Conservation (phyloP, 2,797 vertebrate genomes). For the Anisognathus igniventris region DNA sequence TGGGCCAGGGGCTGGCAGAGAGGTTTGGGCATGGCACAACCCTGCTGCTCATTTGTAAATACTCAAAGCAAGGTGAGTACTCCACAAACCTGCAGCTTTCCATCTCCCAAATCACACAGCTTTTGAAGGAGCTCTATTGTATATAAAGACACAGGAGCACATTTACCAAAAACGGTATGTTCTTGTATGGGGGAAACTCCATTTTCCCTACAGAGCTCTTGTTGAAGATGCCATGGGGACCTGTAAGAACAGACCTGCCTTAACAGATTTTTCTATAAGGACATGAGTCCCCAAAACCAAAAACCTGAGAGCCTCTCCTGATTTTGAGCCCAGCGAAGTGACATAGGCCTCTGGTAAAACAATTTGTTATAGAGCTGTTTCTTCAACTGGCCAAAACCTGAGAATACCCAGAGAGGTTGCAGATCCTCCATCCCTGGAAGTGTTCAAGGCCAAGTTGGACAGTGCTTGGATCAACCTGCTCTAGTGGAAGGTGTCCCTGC, state of each 20-base stretch:
- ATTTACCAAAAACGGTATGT: neutral
- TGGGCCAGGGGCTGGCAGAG: neutral
- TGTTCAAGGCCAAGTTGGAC: neutral
- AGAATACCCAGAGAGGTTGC: neutral
- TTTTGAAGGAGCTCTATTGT: neutral
- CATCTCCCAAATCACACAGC: neutral
- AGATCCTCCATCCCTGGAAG: neutral
- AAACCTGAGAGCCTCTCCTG: neutral
- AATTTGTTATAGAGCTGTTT: neutral
- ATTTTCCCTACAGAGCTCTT: neutral
- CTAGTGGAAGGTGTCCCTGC: neutral
- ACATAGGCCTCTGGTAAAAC: neutral
- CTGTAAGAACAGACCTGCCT: neutral
- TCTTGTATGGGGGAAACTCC: neutral
- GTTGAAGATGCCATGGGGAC: neutral
- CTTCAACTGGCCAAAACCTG: neutral
- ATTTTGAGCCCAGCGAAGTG: neutral
- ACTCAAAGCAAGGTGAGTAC: neutral
- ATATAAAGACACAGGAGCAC: neutral
- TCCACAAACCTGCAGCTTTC: neutral
- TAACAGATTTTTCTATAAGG: neutral
- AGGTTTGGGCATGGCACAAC: neutral
- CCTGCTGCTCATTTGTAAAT: neutral
- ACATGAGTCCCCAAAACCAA: neutral
- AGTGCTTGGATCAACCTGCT: neutral